Percentiles rank a stretch among this genome's conserved stretches.
These are phyloP conservation scores for Neopipo cinnamomea DNA, from an alignment of 2,113 vertebrate genomes.

Conservation along the genomic window DNA sequence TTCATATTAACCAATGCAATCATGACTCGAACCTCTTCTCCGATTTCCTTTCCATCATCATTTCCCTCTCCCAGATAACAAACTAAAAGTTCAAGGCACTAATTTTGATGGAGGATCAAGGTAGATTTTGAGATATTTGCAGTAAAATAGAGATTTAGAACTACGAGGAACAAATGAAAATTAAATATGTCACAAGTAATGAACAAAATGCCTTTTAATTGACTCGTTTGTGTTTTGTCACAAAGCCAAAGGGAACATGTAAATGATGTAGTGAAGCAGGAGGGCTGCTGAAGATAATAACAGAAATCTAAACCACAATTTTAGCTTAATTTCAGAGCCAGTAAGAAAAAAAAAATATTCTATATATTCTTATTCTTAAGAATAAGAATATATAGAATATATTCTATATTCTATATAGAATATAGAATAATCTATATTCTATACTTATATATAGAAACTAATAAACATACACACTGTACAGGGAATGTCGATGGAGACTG, in stretches of 20 bases:
- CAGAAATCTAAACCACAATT: neutral
- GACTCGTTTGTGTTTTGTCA: neutral
- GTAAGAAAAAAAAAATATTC: neutral
- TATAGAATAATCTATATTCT: no score
- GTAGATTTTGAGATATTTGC: neutral
- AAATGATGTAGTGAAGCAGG: neutral
- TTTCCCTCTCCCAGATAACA: neutral
- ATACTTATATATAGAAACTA: no score
- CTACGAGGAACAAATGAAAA: neutral
- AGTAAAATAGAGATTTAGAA: neutral
- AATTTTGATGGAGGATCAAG: neutral
- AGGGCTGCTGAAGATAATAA: neutral
- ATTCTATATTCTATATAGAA: no score
- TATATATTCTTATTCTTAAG: no score
- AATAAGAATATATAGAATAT: no score
- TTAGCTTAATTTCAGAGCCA: neutral
- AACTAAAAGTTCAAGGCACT: neutral
- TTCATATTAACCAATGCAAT: neutral
- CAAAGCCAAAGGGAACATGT: neutral
- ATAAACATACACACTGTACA: neutral
- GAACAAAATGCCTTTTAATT: neutral
- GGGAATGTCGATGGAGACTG: neutral
- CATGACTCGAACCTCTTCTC: fast-evolving
- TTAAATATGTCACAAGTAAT: neutral
- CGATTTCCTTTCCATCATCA: neutral